Percentiles rank a stretch among this genome's conserved stretches.
phyloP scores from a whole-genome alignment of 2,888 invertebrate genomes.

The Mythimna pallens region DNA sequence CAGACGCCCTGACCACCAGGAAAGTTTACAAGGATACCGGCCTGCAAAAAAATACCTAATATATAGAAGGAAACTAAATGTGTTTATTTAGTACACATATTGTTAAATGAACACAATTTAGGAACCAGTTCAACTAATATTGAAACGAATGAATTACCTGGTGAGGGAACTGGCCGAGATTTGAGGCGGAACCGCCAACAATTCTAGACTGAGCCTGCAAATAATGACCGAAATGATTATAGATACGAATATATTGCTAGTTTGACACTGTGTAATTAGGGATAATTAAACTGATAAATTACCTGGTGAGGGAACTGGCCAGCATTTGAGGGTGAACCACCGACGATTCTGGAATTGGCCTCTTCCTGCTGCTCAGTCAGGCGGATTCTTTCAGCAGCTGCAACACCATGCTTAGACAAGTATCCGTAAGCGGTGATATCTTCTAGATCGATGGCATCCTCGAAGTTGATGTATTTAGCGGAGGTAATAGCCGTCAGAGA shows the following conservation, averaged over 20 bases:
- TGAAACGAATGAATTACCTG: constrained; percentile 56
- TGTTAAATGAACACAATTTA: no score
- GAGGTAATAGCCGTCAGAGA: constrained; percentile 52
- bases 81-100: no score
- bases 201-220: constrained; percentile 57
- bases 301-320: constrained; percentile 69
- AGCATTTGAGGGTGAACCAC: constrained; percentile 52
- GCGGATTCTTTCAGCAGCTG: constrained; percentile 60
- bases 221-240: no score
- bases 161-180: constrained; percentile 63
- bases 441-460: constrained; percentile 42
- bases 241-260: no score
- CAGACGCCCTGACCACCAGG: constrained; percentile 67
- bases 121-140: no score
- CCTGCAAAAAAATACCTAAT: constrained; percentile 30
- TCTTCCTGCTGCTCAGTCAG: constrained; percentile 50
- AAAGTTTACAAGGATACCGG: constrained; percentile 48
- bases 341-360: constrained; percentile 60
- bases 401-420: constrained; percentile 57
- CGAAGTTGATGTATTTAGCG: constrained; percentile 39
- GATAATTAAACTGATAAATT: no score
- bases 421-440: constrained; percentile 63
- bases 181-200: constrained; percentile 59
- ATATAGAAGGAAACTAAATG: no score
- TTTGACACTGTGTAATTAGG: no score